Evolutionary conservation across 2,888 invertebrate genomes (phyloP).

Genomic region (Epiblema foenella): DNA sequence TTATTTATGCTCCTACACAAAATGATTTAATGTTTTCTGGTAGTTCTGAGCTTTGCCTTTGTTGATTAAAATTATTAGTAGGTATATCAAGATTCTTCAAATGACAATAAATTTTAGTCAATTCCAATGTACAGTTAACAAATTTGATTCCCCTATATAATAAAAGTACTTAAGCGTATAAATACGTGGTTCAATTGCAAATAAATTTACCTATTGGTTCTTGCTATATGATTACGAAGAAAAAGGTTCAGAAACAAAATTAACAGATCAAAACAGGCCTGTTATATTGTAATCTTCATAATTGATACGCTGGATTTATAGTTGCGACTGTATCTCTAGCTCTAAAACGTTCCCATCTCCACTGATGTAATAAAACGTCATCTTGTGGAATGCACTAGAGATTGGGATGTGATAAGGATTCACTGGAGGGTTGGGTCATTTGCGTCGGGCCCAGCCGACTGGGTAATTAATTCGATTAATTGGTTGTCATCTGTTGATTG

Average conservation of each 20-base stretch:
- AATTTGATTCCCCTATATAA: too few relatives aligned
- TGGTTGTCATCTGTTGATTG: slow-evolving; percentile 79
- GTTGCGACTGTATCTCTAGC: background rate
- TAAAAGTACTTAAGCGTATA: too few relatives aligned
- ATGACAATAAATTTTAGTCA: too few relatives aligned
- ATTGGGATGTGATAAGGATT: slow-evolving; percentile 52
- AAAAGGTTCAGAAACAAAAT: background rate
- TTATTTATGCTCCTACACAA: too few relatives aligned
- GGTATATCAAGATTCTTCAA: too few relatives aligned
- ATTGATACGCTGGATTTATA: background rate
- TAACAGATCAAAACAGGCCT: too few relatives aligned
- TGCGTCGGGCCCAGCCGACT: slow-evolving; percentile 47
- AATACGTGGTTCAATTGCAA: background rate
- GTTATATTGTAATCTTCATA: background rate
- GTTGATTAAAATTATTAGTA: too few relatives aligned
- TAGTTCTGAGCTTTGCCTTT: too few relatives aligned
- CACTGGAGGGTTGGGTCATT: slow-evolving; percentile 49
- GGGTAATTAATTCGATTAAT: slow-evolving; percentile 77
- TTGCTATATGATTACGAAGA: background rate
- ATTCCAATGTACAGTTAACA: too few relatives aligned
- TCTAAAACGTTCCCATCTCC: background rate
- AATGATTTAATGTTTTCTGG: too few relatives aligned
- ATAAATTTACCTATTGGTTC: background rate
- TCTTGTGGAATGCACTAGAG: slow-evolving; percentile 30
- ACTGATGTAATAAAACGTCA: slow-evolving; percentile 34